Evolutionary conservation across 2,113 vertebrate genomes (phyloP).

Genomic region (Oncorhynchus nerka): DNA sequence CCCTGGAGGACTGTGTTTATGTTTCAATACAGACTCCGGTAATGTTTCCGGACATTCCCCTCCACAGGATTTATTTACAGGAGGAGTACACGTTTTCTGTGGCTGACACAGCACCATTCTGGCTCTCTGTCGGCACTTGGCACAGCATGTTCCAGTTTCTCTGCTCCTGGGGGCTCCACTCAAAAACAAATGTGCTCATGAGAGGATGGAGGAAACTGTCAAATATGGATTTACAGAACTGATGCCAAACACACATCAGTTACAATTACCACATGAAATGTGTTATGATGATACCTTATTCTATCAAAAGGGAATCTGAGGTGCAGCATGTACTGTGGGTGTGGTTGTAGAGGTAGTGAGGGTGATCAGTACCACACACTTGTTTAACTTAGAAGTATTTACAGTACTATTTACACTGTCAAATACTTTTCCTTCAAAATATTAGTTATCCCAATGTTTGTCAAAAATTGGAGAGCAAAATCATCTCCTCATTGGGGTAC

Average conservation of each 20-base stretch:
- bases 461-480: slow-evolving; percentile 14
- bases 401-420: too few relatives aligned
- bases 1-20: slow-evolving; percentile 37
- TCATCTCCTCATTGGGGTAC: slow-evolving; percentile 58
- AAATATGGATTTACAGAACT: not conserved
- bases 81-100: slow-evolving; percentile 21
- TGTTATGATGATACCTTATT: too few relatives aligned
- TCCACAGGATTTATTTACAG: slow-evolving; percentile 15
- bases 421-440: not conserved
- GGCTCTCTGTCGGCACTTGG: slow-evolving; percentile 17
- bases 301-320: too few relatives aligned
- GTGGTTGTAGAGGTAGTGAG: too few relatives aligned
- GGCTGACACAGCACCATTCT: slow-evolving; percentile 20
- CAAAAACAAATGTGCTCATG: not conserved
- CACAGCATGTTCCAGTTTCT: not conserved
- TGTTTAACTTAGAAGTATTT: too few relatives aligned
- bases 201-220: not conserved
- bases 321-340: too few relatives aligned
- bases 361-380: too few relatives aligned
- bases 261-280: too few relatives aligned
- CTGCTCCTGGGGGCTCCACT: not conserved
- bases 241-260: not conserved
- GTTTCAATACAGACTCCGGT: slow-evolving; percentile 43
- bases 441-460: too few relatives aligned
- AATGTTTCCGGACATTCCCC: slow-evolving; percentile 44